Base-by-base conservation (phyloP, 2,113 vertebrate species). In the Pollachius pollachius region DNA sequence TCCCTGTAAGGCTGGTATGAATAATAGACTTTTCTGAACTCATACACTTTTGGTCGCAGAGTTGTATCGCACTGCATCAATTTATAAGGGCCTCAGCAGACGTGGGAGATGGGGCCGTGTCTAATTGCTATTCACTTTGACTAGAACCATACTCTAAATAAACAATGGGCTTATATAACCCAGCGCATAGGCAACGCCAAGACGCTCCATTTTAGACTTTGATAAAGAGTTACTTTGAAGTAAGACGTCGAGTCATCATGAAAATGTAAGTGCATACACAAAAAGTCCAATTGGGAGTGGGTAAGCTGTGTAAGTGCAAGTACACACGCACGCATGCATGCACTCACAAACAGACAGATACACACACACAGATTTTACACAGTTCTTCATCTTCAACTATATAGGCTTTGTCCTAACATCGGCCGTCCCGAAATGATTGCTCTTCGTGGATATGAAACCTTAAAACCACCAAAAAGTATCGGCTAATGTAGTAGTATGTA, bases 71-170 rank as follows among this genome's bases (percentile, higher is more conserved):
- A 74, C 62, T 71, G 82, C 81, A 77, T 81, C 78, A 82, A 74
- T 85, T 85, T 84, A 85, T 87, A 75, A 81, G 78, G 72, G 76
- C 82, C 72, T 80, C 66, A 79, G 87, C 82, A 81, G 74, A 16
- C 4, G 17, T 85, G 75, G 83, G 81, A 86, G 85, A 87, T 79
- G 80, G 72, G 80, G 81, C 83, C 84, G 80, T 65, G 68, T 77
- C 80, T 87, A 83, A 90, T 87, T 90, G 87, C 74, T 62, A 82
- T 87, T 87, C 84, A 77, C 74, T 81, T 75, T 81, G 77, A 84
- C 76, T 76, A 27, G 52, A 70, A 66, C 71, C 83, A 85, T 86
- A 86, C 87, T 79, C 82, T 87, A 87, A 81, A 90, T 89, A 81
- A 72, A 71, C 56, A 79, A 54, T 73, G 59, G 4, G 48, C 68